Evolutionary conservation across 2,797 vertebrate genomes (phyloP), one percentile per base, ranked within the genome.

Genomic region (Alectoris magna): DNA sequence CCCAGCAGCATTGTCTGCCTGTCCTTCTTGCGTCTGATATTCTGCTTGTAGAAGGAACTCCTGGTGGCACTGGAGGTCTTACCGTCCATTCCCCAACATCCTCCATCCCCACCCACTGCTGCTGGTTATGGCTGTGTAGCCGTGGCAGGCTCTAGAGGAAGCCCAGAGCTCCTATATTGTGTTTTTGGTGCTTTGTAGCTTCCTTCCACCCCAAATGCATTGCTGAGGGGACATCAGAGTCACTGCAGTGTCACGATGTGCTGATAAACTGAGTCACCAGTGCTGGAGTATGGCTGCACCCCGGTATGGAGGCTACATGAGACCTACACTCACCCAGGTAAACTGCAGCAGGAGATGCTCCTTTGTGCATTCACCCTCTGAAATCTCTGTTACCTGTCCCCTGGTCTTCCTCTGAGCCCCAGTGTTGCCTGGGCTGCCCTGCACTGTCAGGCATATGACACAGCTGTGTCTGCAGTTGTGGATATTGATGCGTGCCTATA

Each of bases 401-500:
- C 13, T 23, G 31, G 21, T 51, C 31, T n/a, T 21, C 31, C 17
- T 43, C 36, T 2, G 39, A 49, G 69, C 58, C 48, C 58, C 51
- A 3, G 36, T 29, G 10, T 51, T 51, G 72, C 67, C 59, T 23
- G 74, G 51, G 63, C 27, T 71, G 71, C 56, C 53, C 76, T 87
- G 64, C 58, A 60, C 58, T 9, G 23, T 27, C 73, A 36, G 85
- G 71, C 59, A 78, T 70, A 39, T 8, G 62, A 84, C 90, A 62
- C 41, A 67, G 64, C 74, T 31, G 4, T 11, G 58, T 63, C 84
- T 79, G 90, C 68, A 51, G 84, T 10, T 10, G 48, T 72, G 43
- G 82, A 6, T 94, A 93, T 91, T 63, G 95, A 96, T 66, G 39
- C 21, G 62, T 29, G 53, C 79, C 71, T 24, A 4, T 84, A 95